Evolutionary conservation across 2,797 vertebrate species (phyloP), one percentile per base, ranked within the genome.

Genomic region (Acridotheres tristis): DNA sequence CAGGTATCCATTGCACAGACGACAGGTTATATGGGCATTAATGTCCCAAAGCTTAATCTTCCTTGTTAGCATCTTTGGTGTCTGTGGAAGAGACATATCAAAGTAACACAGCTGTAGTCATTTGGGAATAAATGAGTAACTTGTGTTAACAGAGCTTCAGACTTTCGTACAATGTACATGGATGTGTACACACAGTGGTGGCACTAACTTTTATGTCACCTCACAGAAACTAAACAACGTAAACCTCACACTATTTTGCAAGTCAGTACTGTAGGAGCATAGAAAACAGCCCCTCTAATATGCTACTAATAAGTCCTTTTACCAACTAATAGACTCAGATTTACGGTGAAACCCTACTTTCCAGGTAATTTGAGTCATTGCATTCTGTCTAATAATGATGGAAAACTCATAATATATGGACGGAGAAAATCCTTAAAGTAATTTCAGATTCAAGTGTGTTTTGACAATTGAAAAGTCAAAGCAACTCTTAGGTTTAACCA

Each of bases 31-130:
- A 97, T 99, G 99, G 98, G 99, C 99, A 61, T 99, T 99, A 97
- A 99, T 99, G 97, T 99, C 99, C 99, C 99, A 99, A 97, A 99
- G 98, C 97, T 99, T 99, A 96, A 99, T 99, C 98, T 99, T 99
- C 98, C 99, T 98, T 71, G 99, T 99, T 98, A 99, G 98, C 99
- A 99, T 99, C 98, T 99, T 98, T 98, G 98, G 98, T 97, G 97
- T 97, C 98, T 98, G 92, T 20, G 96, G 94, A 94, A 96, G 74
- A 95, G 86, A 89, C 20, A 67, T 17, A 57, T 5, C 2, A 74
- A 61, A 78, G 16, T 53, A 66, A 94, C 36, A 86, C 10, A 86
- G 54, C 18, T 89, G 15, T 22, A 87, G 32, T 45, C 2, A 43
- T 71, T 23, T 45, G 12, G 22, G 63, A 86, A 69, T 30, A 80